Evolutionary conservation across 1,140 invertebrate species (phyloP).

Genomic region (Spodoptera frugiperda): DNA sequence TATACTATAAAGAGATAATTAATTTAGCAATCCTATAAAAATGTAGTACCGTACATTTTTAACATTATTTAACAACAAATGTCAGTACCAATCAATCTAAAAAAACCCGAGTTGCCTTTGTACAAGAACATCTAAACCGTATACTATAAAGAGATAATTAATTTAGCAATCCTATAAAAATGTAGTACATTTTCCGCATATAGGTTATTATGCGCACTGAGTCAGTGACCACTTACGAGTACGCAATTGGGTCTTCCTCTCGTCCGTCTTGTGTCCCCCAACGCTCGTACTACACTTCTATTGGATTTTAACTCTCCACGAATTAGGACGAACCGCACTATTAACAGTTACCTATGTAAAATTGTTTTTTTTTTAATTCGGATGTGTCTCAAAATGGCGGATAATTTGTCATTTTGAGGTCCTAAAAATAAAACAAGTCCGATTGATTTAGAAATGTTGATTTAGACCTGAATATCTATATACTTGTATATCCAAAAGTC

Average conservation of each 20-base stretch:
- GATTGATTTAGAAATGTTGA: too few relatives aligned
- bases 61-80: too few relatives aligned
- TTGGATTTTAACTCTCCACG: constrained; percentile 36
- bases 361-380: neutral
- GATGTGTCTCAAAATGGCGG: neutral
- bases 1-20: too few relatives aligned
- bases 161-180: neutral
- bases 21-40: neutral
- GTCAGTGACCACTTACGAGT: constrained; percentile 77
- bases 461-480: too few relatives aligned
- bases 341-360: constrained; percentile 1
- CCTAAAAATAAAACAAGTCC: too few relatives aligned
- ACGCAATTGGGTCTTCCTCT: constrained; percentile 77
- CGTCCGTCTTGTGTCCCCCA: constrained; percentile 52
- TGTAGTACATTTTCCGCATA: constrained; percentile 67
- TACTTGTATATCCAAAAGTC: too few relatives aligned
- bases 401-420: too few relatives aligned
- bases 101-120: too few relatives aligned
- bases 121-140: too few relatives aligned
- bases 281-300: constrained; percentile 30
- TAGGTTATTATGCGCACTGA: constrained; percentile 75
- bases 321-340: constrained; percentile 23
- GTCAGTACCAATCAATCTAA: too few relatives aligned
- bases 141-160: too few relatives aligned
- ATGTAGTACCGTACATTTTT: too few relatives aligned